These are phyloP conservation scores for Brachionus calyciflorus DNA, from an alignment of 1,140 invertebrate species.

Conservation along the genomic window DNA sequence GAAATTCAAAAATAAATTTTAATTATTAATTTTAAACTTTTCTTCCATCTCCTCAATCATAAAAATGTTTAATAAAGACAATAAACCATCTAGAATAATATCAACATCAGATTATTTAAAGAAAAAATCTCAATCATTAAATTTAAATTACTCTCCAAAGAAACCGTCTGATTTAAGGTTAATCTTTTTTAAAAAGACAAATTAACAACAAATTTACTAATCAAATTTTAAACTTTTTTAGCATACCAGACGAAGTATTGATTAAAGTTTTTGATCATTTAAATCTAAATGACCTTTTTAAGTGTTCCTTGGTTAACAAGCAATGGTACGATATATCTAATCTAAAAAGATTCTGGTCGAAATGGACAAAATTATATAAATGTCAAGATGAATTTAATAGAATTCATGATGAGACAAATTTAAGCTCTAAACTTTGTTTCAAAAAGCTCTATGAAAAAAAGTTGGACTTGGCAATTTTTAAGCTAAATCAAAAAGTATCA, in stretches of 20 bases:
- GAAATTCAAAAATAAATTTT: too few relatives aligned
- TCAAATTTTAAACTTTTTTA: too few relatives aligned
- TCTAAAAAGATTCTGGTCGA: neutral
- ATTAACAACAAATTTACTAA: too few relatives aligned
- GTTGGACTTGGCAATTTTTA: neutral
- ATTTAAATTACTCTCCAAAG: neutral
- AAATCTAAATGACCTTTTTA: slow-evolving; percentile 6
- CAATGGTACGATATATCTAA: neutral
- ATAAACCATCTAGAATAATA: slow-evolving; percentile 1
- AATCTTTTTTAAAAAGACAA: too few relatives aligned
- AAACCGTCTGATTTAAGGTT: too few relatives aligned
- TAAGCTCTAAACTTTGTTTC: neutral
- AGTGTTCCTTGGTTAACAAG: slow-evolving; percentile 1
- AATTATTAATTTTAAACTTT: too few relatives aligned
- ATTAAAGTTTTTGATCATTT: slow-evolving; percentile 21
- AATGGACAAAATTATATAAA: slow-evolving; percentile 6
- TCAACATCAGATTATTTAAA: slow-evolving; percentile 10
- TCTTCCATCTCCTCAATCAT: too few relatives aligned
- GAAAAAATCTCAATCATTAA: neutral
- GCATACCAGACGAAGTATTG: slow-evolving; percentile 14
- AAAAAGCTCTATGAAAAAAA: slow-evolving; percentile 9
- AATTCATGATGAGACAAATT: neutral
- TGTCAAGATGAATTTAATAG: neutral
- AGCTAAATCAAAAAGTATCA: neutral
- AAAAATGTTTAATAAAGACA: neutral